A percentile compares a stretch with the other conserved stretches of the same genome.
phyloP scores from a whole-genome alignment of 2,113 vertebrate species.

The Lipotes vexillifer region DNA sequence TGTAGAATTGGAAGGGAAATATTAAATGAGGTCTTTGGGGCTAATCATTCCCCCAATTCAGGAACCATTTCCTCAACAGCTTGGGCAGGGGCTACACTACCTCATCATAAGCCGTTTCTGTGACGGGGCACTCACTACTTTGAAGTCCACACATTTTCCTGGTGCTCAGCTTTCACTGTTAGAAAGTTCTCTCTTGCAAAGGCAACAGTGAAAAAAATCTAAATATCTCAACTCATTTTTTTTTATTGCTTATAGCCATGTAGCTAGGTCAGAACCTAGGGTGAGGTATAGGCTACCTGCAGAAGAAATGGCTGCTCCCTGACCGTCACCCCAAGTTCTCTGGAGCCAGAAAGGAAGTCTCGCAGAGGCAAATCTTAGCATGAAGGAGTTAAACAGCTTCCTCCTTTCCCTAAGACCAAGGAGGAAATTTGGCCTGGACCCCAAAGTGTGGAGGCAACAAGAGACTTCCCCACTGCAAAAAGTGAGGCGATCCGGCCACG shows the following conservation, averaged over 20 bases:
- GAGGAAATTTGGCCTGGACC: not conserved
- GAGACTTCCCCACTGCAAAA: not conserved
- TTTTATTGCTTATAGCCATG: not conserved
- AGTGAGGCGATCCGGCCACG: accelerated
- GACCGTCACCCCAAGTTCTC: not conserved
- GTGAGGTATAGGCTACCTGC: not conserved
- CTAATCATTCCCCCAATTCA: not conserved
- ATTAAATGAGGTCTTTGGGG: not conserved
- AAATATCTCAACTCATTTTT: not conserved
- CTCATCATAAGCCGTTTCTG: not conserved
- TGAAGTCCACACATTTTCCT: not conserved
- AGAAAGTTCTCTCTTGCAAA: not conserved
- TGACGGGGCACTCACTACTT: not conserved
- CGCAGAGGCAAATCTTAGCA: not conserved
- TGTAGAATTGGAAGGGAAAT: not conserved
- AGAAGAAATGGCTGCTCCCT: not conserved
- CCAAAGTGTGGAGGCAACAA: not conserved
- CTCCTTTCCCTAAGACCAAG: not conserved
- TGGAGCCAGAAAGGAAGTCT: not conserved
- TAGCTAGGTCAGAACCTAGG: not conserved
- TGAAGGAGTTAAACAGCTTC: not conserved
- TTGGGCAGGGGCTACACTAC: not conserved
- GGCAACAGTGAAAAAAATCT: not conserved
- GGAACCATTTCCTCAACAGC: not conserved
- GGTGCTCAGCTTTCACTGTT: not conserved